Evolutionary conservation across 2,113 vertebrate species (phyloP).

Genomic region (Cryptotis parvus): DNA sequence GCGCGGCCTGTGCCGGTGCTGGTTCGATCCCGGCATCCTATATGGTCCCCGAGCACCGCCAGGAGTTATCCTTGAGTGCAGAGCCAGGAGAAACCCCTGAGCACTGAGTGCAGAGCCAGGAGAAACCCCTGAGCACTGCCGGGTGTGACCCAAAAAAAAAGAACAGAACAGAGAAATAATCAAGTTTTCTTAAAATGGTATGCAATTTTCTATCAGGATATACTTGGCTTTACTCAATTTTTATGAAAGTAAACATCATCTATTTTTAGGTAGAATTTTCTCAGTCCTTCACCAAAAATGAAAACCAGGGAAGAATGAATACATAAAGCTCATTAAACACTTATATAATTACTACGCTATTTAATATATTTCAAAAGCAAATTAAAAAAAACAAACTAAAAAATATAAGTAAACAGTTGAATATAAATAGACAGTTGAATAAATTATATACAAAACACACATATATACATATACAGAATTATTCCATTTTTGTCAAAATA

Average conservation of each 20-base stretch:
- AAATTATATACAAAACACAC: not conserved
- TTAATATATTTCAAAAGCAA: not conserved
- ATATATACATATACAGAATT: not conserved
- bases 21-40: too few species aligned
- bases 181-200: too few species aligned
- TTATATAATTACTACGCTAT: not conserved
- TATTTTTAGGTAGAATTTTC: not conserved
- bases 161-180: too few species aligned
- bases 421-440: not conserved
- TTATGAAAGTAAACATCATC: not conserved
- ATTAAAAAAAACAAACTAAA: not conserved
- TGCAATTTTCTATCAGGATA: conserved; percentile 12
- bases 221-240: not conserved
- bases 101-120: too few species aligned
- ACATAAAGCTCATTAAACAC: not conserved
- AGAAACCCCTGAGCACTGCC: too few species aligned
- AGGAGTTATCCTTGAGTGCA: too few species aligned
- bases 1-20: too few species aligned
- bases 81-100: too few species aligned
- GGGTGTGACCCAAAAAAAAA: too few species aligned
- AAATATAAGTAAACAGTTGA: too few species aligned
- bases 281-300: not conserved
- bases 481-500: not conserved
- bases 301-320: not conserved
- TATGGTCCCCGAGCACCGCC: too few species aligned